Percentiles rank a stretch among this genome's conserved stretches.
phyloP scores from a whole-genome alignment of 2,888 invertebrate species.

The Drosophila bunnanda region DNA sequence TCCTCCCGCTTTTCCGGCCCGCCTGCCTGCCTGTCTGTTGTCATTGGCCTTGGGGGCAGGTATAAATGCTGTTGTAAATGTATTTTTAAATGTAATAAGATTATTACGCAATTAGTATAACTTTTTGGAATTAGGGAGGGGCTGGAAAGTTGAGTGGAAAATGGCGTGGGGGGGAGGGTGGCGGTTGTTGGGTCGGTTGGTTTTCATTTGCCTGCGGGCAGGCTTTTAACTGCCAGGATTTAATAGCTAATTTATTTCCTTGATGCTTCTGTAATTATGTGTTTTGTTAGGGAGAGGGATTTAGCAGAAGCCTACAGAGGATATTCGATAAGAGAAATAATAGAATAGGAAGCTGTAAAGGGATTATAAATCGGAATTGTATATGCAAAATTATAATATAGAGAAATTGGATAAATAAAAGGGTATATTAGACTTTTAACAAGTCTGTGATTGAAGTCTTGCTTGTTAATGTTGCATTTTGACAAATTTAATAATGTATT shows the following conservation, averaged over 20 bases:
- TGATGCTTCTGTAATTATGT: slow-evolving; percentile 45
- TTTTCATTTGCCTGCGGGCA: slow-evolving; percentile 44
- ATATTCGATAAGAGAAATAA: background rate
- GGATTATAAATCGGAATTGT: background rate
- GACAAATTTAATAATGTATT: too few species aligned
- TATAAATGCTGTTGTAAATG: slow-evolving; percentile 78
- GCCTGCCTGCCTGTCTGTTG: slow-evolving; percentile 23
- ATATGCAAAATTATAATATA: too few species aligned
- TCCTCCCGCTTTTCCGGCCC: background rate
- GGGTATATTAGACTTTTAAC: background rate
- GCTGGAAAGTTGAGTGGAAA: slow-evolving; percentile 19
- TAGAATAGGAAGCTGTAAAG: too few species aligned
- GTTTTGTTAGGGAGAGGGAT: slow-evolving; percentile 25
- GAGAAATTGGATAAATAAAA: too few species aligned
- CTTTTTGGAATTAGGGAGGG: slow-evolving; percentile 56
- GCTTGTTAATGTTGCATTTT: too few species aligned
- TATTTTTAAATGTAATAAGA: slow-evolving; percentile 80
- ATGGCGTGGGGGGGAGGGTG: background rate
- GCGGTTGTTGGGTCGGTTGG: background rate
- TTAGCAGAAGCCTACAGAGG: background rate
- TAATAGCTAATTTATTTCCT: slow-evolving; percentile 74
- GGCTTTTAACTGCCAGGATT: slow-evolving; percentile 69
- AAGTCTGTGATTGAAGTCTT: too few species aligned
- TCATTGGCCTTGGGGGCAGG: slow-evolving; percentile 65
- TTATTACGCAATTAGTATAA: slow-evolving; percentile 79